A percentile compares a stretch with the other conserved stretches of the same genome.
Conservation (phyloP, 1,140 invertebrate genomes). For the Tetranychus urticae region DNA sequence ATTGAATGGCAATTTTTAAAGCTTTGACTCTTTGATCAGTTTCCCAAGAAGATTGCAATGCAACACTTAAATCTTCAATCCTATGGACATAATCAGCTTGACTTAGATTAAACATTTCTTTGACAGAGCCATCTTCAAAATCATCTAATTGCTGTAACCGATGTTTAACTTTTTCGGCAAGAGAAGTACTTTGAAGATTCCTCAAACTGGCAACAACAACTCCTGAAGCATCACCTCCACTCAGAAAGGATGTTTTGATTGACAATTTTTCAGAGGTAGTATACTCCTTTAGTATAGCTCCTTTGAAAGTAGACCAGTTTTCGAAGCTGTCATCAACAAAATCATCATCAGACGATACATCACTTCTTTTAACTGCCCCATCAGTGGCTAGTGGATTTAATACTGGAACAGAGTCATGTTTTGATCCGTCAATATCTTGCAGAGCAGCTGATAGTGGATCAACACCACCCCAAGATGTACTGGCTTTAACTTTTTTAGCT, state of each 20-base stretch:
- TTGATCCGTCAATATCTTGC: not conserved
- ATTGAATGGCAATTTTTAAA: constrained; percentile 87
- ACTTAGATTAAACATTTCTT: constrained; percentile 54
- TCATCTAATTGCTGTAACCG: constrained; percentile 79
- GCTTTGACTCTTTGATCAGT: constrained; percentile 81
- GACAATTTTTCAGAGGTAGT: constrained; percentile 75
- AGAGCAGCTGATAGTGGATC: constrained; percentile 15
- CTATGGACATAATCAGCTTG: constrained; percentile 71
- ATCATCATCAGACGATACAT: constrained; percentile 31
- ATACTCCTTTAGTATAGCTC: constrained; percentile 53
- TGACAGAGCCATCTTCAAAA: constrained; percentile 30
- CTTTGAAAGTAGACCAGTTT: constrained; percentile 43
- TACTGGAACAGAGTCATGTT: too few species aligned
- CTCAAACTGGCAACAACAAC: not conserved
- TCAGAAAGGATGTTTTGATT: constrained; percentile 59
- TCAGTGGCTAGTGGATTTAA: not conserved
- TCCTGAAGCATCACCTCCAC: constrained; percentile 25
- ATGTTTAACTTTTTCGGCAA: constrained; percentile 72
- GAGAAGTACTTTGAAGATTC: constrained; percentile 16
- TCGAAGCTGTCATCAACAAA: constrained; percentile 31
- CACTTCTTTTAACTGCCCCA: constrained; percentile 17
- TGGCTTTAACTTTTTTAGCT: not conserved
- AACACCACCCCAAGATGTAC: constrained; percentile 11
- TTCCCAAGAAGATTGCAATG: constrained; percentile 68
- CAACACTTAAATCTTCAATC: constrained; percentile 69